Base-by-base conservation (phyloP, 2,797 vertebrate genomes). In the Champsocephalus esox region DNA sequence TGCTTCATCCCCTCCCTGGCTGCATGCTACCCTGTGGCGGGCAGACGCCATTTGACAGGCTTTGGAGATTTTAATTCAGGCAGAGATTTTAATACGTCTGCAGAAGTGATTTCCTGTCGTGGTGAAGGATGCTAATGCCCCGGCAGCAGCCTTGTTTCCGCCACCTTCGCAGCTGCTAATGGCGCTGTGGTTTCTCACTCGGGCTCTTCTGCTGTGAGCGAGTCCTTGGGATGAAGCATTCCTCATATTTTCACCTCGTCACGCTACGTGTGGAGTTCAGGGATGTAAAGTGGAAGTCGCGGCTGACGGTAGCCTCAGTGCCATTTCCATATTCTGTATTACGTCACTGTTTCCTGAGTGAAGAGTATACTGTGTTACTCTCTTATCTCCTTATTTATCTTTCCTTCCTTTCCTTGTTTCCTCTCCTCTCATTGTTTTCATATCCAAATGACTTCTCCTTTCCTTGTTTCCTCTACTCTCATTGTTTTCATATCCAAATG, bases 11-110 rank as follows among this genome's bases (percentile, higher is more conserved):
- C 66, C 68, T 71, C 75, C 54, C 70, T 75, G 83, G 79, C 80
- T 74, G 81, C 78, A 75, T 86, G 67, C 77, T 16, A 64, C 81
- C 87, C 80, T 1, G 73, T 65, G 62, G 67, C 21, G 55, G 45
- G 55, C 66, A 69, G 69, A 73, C 69, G 79, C 73, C 81, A 61
- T 86, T 87, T 84, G 87, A 89, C 85, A 76, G 77, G 75, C 82
- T 87, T 87, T 79, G 38, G 79, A 87, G 77, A 77, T 90, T 92
- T 92, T 88, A 87, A 89, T 90, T 88, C 87, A 58, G 78, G 77
- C 78, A 67, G 70, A 66, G 78, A 83, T 89, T 89, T 89, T 87
- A 92, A 91, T 87, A 85, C 83, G 75, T 77, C 71, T 9, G 62
- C 13, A 14, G 50, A 75, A 90, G 77, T 70, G 91, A 92, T 92